phyloP scores from a whole-genome alignment of 2,113 vertebrate species.

The Onychostoma macrolepis region DNA sequence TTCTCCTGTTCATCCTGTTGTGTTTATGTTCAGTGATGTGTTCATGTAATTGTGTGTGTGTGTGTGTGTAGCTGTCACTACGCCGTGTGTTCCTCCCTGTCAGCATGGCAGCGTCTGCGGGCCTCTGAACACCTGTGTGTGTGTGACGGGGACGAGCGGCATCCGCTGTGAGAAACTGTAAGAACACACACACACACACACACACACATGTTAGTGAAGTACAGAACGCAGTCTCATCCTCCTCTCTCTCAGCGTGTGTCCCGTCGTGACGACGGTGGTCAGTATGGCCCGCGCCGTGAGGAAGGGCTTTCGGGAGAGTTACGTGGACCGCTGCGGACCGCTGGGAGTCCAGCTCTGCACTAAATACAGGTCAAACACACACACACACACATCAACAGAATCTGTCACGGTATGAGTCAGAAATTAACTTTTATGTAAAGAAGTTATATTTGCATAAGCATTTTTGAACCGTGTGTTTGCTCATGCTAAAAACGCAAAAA shows the following conservation, averaged over 20 bases:
- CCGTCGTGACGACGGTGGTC: conserved; percentile 78
- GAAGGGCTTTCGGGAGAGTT: conserved; percentile 77
- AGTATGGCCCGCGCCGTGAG: conserved; percentile 79
- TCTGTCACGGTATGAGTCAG: not conserved
- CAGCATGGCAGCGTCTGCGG: conserved; percentile 76
- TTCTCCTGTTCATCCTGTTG: not conserved
- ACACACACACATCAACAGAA: not conserved
- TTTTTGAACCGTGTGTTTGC: too few species aligned
- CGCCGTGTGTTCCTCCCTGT: conserved; percentile 80
- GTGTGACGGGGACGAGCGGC: conserved; percentile 75
- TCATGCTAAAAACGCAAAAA: too few species aligned
- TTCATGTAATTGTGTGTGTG: not conserved
- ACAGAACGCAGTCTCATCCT: not conserved
- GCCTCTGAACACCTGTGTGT: conserved; percentile 79
- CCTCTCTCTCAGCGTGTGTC: conserved; percentile 71
- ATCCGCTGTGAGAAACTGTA: conserved; percentile 80
- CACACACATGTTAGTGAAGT: not conserved
- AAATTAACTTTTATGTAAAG: not conserved
- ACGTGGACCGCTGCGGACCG: conserved; percentile 81
- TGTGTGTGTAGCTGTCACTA: conserved; percentile 60
- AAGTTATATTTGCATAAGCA: too few species aligned
- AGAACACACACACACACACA: conserved; percentile 49
- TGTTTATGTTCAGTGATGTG: not conserved
- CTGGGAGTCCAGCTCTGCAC: conserved; percentile 80
- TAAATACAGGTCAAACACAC: conserved; percentile 76